Conservation (phyloP, 30 jellyfish, hydroid and myxozoan genomes). For the Cassiopea xamachana region DNA sequence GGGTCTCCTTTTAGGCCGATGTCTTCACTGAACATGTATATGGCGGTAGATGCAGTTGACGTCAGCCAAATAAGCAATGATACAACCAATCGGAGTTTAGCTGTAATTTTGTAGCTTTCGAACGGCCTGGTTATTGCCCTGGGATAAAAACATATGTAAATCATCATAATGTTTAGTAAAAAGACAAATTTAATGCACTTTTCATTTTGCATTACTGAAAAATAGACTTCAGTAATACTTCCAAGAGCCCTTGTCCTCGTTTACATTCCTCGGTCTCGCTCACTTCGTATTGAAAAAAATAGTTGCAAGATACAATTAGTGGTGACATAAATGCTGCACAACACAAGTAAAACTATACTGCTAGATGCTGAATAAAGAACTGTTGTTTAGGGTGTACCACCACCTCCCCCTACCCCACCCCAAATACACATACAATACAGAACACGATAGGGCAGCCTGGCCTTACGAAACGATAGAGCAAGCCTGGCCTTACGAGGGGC, state of each 20-base stretch:
- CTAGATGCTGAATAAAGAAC: no score
- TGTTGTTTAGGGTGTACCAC: no score
- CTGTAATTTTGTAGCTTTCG: conserved; percentile 3
- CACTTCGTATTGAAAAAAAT: background rate
- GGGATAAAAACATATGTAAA: background rate
- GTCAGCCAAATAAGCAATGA: conserved; percentile 22
- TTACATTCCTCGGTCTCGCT: background rate
- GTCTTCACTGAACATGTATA: background rate
- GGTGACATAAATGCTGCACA: no score
- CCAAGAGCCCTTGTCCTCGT: background rate
- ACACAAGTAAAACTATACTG: no score
- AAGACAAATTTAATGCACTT: background rate
- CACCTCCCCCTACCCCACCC: no score
- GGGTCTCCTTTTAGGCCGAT: background rate
- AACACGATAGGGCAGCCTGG: no score
- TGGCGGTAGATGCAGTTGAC: background rate
- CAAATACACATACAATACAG: no score
- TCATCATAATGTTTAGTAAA: no score
- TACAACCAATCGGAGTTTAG: background rate
- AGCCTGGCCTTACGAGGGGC: no score
- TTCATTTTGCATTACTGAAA: background rate
- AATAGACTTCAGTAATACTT: no score
- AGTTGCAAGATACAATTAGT: background rate
- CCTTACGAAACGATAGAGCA: no score
- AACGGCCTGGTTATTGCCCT: conserved; percentile 32